phyloP scores from a whole-genome alignment of 2,888 invertebrate species.

The Athripsodes cinereus region DNA sequence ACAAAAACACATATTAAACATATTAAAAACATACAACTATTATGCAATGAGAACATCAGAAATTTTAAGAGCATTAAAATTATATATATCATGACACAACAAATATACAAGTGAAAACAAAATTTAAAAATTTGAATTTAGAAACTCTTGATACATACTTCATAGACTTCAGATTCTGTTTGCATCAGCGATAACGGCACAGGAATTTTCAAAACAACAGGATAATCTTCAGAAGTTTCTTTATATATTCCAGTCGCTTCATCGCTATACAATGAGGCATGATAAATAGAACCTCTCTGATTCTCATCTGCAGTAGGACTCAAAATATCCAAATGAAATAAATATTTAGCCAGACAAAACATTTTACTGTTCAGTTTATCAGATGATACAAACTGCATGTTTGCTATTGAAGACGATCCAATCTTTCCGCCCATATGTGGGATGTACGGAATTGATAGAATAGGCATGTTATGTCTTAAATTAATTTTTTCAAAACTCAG shows the following conservation, averaged over 20 bases:
- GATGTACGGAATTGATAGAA: slow-evolving; percentile 15
- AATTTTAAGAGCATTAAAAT: too few species aligned
- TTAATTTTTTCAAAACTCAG: slow-evolving; percentile 18
- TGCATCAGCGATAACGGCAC: background rate
- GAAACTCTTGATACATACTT: too few species aligned
- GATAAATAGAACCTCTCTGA: slow-evolving; percentile 16
- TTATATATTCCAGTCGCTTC: slow-evolving; percentile 1
- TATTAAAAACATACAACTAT: too few species aligned
- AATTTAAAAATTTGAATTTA: too few species aligned
- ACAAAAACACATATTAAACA: too few species aligned
- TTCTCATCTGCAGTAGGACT: slow-evolving; percentile 7
- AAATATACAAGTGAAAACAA: too few species aligned
- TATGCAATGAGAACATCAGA: too few species aligned
- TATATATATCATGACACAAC: too few species aligned
- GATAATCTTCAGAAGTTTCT: slow-evolving; percentile 3
- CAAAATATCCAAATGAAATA: slow-evolving; percentile 16
- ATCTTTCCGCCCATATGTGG: slow-evolving; percentile 8
- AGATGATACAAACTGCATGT: slow-evolving; percentile 10
- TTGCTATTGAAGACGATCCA: slow-evolving; percentile 11
- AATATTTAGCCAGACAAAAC: slow-evolving; percentile 18
- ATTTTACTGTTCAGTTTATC: slow-evolving; percentile 7
- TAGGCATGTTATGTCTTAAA: slow-evolving; percentile 11
- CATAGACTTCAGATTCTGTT: background rate
- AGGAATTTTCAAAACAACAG: slow-evolving; percentile 17
- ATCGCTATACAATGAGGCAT: slow-evolving; percentile 8